Base-by-base conservation (phyloP, 2,888 invertebrate genomes). In the Idaea dimidiata region DNA sequence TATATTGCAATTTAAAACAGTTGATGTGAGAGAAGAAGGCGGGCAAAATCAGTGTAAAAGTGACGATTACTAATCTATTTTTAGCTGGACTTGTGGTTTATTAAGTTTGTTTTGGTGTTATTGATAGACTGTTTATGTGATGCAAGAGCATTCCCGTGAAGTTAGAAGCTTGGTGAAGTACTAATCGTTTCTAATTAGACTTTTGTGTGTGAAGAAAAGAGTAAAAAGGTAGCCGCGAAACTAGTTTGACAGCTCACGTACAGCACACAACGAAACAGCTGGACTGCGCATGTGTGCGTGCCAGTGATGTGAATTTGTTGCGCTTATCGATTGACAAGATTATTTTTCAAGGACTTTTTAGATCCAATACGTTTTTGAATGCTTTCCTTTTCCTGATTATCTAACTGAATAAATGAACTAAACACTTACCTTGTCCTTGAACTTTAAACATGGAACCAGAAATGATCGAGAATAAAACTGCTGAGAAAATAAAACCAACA, bases 161-260 rank as follows among this genome's bases (percentile, higher is more conserved):
- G 74, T 66, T 72, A 68, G 72, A 66, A 62, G 66, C 56, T 16
- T 61, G 59, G 62, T 66, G 64, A 70, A 72, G 64, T 66, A 64
- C 58, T 60, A 74, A 73, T 66, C 43, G 66, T 69, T 77, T 76
- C 72, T 56, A 67, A 74, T 74, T 75, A 70, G 74, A 78, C 69
- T 70, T 66, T 72, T 73, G 72, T 73, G 64, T 66, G 63, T 70
- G 62, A 69, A 59, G 54, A 65, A 71, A 68, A 70, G 66, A 80
- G 77, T 79, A 83, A 81, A 54, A 82, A 80, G 73, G 76, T 80
- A 78, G 79, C 83, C 87, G 88, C 88, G 76, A 86, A 90, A 91
- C 91, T 74, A 77, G 90, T 91, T 91, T 91, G 91, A 91, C 91
- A 91, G 87, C 85, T 90, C 88, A 83, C 73, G 73, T 80, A 88